Evolutionary conservation across 2,888 invertebrate species (phyloP).

Genomic region (Lithophane semibrunnea): DNA sequence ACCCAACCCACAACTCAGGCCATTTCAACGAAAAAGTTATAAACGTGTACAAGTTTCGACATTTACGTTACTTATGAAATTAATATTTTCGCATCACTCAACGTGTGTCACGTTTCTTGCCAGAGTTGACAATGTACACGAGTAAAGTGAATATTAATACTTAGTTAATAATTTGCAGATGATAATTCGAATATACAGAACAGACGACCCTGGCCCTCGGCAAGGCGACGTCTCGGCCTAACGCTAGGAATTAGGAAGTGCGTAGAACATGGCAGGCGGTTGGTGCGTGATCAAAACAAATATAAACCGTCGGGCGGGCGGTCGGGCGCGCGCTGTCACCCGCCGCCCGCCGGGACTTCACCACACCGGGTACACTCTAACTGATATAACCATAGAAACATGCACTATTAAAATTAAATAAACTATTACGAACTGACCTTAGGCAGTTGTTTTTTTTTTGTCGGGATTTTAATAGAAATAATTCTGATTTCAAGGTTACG

Average conservation of each 20-base stretch:
- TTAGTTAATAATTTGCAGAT: conserved; percentile 47
- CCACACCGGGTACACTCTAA: conserved; percentile 9
- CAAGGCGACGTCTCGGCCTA: conserved; percentile 64
- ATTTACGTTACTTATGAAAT: conserved; percentile 11
- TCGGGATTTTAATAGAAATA: neutral
- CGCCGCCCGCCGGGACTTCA: conserved; percentile 53
- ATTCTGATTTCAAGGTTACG: conserved; percentile 15
- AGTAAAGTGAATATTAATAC: conserved; percentile 29
- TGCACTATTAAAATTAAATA: conserved; percentile 26
- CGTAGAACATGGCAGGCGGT: conserved; percentile 75
- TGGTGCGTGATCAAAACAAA: conserved; percentile 81
- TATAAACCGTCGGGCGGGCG: conserved; percentile 74
- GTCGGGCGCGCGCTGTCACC: conserved; percentile 72
- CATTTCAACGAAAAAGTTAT: neutral
- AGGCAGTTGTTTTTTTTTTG: conserved; percentile 12
- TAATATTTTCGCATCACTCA: conserved; percentile 3
- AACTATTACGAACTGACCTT: conserved; percentile 32
- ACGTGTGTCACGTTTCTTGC: conserved; percentile 10
- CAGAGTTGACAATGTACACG: conserved; percentile 32
- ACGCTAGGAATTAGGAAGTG: conserved; percentile 76
- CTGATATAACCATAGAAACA: neutral
- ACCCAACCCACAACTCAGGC: neutral
- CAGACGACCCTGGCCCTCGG: conserved; percentile 66
- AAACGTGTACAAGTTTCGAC: neutral
- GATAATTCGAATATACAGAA: conserved; percentile 59